Base-by-base conservation (phyloP, 2,888 invertebrate species). In the Crioceris asparagi region DNA sequence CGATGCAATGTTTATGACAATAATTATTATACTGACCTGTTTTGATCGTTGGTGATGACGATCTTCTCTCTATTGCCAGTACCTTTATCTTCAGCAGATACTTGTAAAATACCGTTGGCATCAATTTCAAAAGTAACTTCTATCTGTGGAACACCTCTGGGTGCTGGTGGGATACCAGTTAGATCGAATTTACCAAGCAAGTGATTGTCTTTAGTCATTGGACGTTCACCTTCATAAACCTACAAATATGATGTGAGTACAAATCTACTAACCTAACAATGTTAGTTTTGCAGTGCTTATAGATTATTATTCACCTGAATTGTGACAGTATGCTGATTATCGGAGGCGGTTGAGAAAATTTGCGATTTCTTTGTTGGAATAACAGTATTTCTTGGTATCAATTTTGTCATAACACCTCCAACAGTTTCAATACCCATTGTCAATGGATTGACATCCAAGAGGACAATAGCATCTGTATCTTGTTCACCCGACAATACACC, bases 161-260 rank as follows among this genome's bases (percentile, higher is more conserved):
- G 91, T 34, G 91, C 91, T 29, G 94, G 93, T 41, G 96, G 94
- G 55, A 96, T 94, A 44, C 93, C 94, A 40, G 92, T 94, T 43
- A 97, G 69, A 61, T 99, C 97, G 68, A 98, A 99, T 68, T 96
- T 97, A 46, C 98, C 98, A 43, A 99, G 74, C 48, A 93, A 72
- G 68, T 99, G 97, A 69, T 99, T 98, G 69, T 98, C 97, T 69
- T 97, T 97, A 49, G 97, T 97, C 97, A 98, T 96, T 17, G 97
- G 94, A 56, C 98, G 83, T 68, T 99, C 98, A 54, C 98, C 97
- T 69, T 99, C 97, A 64, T 90, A 97, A 1, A n/a, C n/a, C n/a
- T n/a, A 94, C 93, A n/a, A n/a, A n/a, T n/a, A n/a, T n/a, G n/a
- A n/a, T n/a, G n/a, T n/a, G n/a, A n/a, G n/a, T n/a, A n/a, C n/a